These are phyloP conservation scores for Epinephelus fuscoguttatus DNA, from an alignment of 2,113 vertebrate genomes.

Conservation along the genomic window DNA sequence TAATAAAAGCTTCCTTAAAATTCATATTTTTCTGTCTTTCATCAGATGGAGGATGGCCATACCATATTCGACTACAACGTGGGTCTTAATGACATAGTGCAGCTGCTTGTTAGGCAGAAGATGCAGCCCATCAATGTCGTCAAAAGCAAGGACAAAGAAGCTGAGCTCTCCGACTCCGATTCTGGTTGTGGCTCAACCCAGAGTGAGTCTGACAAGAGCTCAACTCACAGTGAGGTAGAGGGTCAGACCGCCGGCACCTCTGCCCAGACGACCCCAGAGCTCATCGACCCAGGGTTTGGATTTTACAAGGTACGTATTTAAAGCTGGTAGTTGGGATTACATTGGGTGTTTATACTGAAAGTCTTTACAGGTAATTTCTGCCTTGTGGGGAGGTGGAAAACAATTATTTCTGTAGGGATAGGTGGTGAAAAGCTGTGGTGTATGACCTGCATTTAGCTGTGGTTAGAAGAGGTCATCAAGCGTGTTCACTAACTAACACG, in stretches of 20 bases:
- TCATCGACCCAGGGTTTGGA: constrained; percentile 86
- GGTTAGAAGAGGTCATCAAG: background rate
- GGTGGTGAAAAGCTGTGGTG: background rate
- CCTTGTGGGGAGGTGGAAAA: background rate
- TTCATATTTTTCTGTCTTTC: background rate
- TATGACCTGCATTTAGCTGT: background rate
- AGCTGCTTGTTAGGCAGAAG: constrained; percentile 91
- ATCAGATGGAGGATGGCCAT: constrained; percentile 96
- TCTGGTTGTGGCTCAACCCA: constrained; percentile 94
- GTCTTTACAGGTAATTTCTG: background rate
- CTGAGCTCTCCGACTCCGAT: constrained; percentile 93
- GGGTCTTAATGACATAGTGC: constrained; percentile 94
- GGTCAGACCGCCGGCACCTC: constrained; percentile 85
- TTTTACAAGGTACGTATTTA: constrained; percentile 89
- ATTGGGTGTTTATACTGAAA: background rate
- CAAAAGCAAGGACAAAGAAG: constrained; percentile 89
- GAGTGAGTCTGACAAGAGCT: constrained; percentile 95
- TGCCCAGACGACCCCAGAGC: constrained; percentile 53
- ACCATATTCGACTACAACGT: constrained; percentile 96
- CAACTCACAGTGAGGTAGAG: constrained; percentile 89
- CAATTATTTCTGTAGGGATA: background rate
- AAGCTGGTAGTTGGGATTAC: background rate
- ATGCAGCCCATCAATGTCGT: constrained; percentile 51
- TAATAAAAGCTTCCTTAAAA: background rate
- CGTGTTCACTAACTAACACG: no score